phyloP scores from a whole-genome alignment of 2,888 invertebrate species.

The Eupithecia abbreviata region DNA sequence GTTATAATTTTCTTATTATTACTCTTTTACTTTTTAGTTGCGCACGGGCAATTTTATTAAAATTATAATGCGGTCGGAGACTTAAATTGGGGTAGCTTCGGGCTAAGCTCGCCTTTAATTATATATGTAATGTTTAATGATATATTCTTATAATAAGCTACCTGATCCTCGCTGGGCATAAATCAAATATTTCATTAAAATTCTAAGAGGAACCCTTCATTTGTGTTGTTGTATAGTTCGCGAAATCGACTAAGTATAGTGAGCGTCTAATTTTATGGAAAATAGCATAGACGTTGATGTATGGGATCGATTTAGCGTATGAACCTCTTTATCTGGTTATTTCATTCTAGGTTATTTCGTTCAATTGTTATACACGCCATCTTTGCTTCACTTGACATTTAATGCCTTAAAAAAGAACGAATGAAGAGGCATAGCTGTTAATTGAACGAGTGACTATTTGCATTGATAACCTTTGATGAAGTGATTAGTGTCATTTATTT shows the following conservation, averaged over 20 bases:
- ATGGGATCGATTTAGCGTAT: conserved; percentile 53
- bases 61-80: conserved; percentile 77
- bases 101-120: conserved; percentile 80
- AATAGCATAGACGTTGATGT: conserved; percentile 66
- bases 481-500: neutral
- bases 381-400: neutral
- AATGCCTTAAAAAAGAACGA: neutral
- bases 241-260: conserved; percentile 65
- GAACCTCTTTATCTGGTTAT: neutral
- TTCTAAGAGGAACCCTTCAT: conserved; percentile 79
- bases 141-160: conserved; percentile 84
- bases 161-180: conserved; percentile 79
- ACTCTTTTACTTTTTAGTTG: conserved; percentile 71
- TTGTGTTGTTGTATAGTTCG: conserved; percentile 58
- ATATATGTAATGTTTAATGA: conserved; percentile 83
- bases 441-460: neutral
- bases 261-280: conserved; percentile 63
- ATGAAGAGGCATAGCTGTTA: neutral
- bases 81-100: conserved; percentile 80
- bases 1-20: conserved; percentile 81
- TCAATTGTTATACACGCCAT: neutral
- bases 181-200: conserved; percentile 84
- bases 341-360: neutral
- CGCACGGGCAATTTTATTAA: conserved; percentile 81
- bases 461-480: neutral